Evolutionary conservation across 2,797 vertebrate genomes (phyloP), one percentile per base, ranked within the genome.

Genomic region (Pteropus rufus): DNA sequence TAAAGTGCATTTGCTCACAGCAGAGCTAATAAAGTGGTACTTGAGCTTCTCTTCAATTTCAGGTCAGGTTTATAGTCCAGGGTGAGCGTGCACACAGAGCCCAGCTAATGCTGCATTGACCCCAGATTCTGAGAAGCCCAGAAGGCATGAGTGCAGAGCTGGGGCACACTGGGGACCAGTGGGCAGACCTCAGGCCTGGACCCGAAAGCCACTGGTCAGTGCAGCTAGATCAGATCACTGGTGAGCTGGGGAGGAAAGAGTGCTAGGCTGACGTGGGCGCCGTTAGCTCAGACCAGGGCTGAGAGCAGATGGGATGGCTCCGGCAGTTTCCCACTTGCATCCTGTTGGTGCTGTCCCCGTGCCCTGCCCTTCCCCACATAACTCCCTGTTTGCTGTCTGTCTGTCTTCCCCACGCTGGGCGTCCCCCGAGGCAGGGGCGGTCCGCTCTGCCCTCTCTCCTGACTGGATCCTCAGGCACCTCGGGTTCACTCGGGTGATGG

Each of bases 271-370:
- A 75, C 34, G 46, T 3, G 3, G 60, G 26, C 15, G 14, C 4
- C 11, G 2, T 62, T 15, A 36, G 67, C 23, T 67, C 65, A 23
- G 58, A 12, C 7, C 11, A 16, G 75, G 58, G 39, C 41, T 2
- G 31, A 34, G 52, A 52, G 62, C n/a, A 31, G 5, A 19, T 15
- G 1, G 10, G 44, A 24, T 0, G 14, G n/a, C 46, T 67, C 29
- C n/a, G 46, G n/a, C 1, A 46, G 56, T 23, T 31, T n/a, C 12
- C 10, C 14, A 15, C 16, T 44, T 65, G 7, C 49, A 73, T 23
- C 9, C 1, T 1, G 1, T 14, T 2, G 11, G 31, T 21, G 26
- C 3, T 6, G 11, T 31, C 39, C 34, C 4, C 0, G 0, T 3
- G 44, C 18, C 44, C 46, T 15, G 14, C 16, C 16, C 9, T 7